Conservation (phyloP, 2,797 vertebrate species). For the Pipistrellus nathusii region DNA sequence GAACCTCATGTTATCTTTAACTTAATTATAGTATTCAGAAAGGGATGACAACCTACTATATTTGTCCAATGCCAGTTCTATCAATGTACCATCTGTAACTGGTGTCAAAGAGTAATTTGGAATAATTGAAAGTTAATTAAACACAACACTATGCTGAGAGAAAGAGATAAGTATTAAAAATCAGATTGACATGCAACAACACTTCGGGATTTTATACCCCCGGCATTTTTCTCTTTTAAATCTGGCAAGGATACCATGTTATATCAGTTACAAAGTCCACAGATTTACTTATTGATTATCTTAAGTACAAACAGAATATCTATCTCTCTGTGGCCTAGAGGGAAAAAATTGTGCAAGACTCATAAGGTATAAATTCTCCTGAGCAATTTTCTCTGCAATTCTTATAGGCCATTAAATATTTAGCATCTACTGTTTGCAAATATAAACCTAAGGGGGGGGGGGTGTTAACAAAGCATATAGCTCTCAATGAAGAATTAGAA, state of each 20-base stretch:
- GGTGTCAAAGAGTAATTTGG: conserved; percentile 65
- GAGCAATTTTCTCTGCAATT: conserved; percentile 35
- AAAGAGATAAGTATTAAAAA: conserved; percentile 35
- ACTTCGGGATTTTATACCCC: not conserved
- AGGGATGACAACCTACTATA: conserved; percentile 69
- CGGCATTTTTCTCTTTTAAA: conserved; percentile 41
- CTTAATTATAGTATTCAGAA: conserved; percentile 74
- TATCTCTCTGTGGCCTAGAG: not conserved
- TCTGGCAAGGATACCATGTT: not conserved
- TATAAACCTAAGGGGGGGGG: not conserved
- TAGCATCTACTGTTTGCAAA: not conserved
- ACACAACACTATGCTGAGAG: conserved; percentile 66
- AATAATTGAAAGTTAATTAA: conserved; percentile 84
- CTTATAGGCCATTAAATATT: not conserved
- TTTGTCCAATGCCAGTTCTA: not conserved
- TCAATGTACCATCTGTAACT: conserved; percentile 67
- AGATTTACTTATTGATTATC: conserved; percentile 10
- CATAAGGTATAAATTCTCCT: not conserved
- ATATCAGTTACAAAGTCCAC: not conserved
- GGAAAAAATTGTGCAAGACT: not conserved
- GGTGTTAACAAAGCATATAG: not conserved
- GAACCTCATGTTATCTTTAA: conserved; percentile 72
- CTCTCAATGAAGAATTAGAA: conserved; percentile 3
- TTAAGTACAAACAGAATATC: not conserved
- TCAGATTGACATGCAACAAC: rapidly evolving